These are phyloP conservation scores for Mormyrus lacerda DNA, from an alignment of 2,113 vertebrate species.

Conservation along the genomic window DNA sequence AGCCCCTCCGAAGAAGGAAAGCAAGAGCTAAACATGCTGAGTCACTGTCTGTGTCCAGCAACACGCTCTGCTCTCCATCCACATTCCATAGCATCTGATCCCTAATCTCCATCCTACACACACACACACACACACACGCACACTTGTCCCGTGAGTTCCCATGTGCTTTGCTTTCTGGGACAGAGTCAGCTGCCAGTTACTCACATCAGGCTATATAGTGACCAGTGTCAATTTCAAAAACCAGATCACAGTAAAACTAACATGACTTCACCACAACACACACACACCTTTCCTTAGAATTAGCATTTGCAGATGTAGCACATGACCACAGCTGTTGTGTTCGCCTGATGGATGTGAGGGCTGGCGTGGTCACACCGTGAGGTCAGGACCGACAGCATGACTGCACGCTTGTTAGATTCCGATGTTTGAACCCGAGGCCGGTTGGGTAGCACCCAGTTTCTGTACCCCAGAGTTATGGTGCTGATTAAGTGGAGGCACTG, in stretches of 20 bases:
- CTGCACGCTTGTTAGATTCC: neutral
- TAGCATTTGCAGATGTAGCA: neutral
- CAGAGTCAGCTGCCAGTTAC: neutral
- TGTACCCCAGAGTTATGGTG: conserved; percentile 53
- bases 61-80: conserved; percentile 29
- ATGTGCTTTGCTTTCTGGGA: conserved; percentile 25
- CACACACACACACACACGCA: conserved; percentile 11
- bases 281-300: neutral
- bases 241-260: neutral
- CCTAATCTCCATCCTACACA: neutral
- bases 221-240: neutral
- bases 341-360: neutral
- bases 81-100: neutral
- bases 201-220: conserved; percentile 1
- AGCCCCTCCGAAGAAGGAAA: conserved; percentile 47
- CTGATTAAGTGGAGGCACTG: conserved; percentile 49
- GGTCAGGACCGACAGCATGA: neutral
- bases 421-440: neutral
- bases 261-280: neutral
- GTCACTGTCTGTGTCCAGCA: conserved; percentile 12
- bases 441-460: conserved; percentile 37
- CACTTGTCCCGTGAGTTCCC: conserved; percentile 30
- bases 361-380: neutral
- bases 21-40: conserved; percentile 48
- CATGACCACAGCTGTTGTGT: neutral